phyloP scores from a whole-genome alignment of 2,888 invertebrate species.

The Gymnosoma rotundatum region DNA sequence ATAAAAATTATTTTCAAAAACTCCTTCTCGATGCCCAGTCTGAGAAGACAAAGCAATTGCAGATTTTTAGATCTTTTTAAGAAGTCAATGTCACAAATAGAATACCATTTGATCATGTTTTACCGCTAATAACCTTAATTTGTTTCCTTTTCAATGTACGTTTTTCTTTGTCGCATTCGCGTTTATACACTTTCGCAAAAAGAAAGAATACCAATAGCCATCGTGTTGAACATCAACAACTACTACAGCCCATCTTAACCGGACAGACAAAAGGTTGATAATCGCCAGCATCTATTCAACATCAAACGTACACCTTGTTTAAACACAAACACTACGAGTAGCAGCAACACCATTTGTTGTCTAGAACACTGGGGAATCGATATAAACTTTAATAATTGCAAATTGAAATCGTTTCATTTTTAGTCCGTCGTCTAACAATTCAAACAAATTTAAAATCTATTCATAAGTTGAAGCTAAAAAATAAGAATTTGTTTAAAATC shows the following conservation, averaged over 20 bases:
- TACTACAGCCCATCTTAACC: background rate
- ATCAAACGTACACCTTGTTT: conserved; percentile 31
- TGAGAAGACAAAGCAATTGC: no score
- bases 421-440: conserved; percentile 29
- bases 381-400: conserved; percentile 58
- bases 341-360: conserved; percentile 48
- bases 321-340: background rate
- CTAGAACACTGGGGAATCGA: conserved; percentile 66
- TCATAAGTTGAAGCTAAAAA: conserved; percentile 3
- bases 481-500: conserved; percentile 42
- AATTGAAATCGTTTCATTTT: conserved; percentile 28
- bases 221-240: conserved; percentile 40
- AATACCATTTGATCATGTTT: background rate
- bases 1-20: no score
- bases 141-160: background rate
- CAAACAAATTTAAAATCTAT: conserved; percentile 31
- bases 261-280: conserved; percentile 36
- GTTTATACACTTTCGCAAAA: background rate
- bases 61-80: no score
- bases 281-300: conserved; percentile 38
- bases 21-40: no score
- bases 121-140: background rate
- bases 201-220: conserved; percentile 47
- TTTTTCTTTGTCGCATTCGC: background rate
- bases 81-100: background rate